Evolutionary conservation across 2,113 vertebrate species (phyloP).

Genomic region (Callopanchax toddi): DNA sequence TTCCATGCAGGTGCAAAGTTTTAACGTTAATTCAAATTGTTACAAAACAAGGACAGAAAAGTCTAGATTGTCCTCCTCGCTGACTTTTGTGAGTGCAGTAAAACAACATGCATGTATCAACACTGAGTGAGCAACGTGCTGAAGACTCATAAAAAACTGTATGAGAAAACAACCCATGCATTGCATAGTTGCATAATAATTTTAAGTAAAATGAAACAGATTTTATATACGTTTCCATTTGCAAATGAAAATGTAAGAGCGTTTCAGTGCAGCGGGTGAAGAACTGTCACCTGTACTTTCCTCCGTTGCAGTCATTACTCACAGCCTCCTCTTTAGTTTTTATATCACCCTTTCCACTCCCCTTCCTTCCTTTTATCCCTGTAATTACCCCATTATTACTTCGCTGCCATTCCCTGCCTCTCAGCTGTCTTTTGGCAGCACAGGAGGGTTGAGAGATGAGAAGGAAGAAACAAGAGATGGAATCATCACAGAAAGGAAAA

Average conservation of each 20-base stretch:
- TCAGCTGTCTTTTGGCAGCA: constrained; percentile 60
- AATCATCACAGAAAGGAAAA: constrained; percentile 44
- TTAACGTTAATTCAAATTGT: background rate
- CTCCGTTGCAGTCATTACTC: constrained; percentile 38
- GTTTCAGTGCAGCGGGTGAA: constrained; percentile 34
- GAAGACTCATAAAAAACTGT: background rate
- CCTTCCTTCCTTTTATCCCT: constrained; percentile 21
- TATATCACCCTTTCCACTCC: constrained; percentile 5
- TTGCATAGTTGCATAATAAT: background rate
- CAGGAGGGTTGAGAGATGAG: constrained; percentile 59
- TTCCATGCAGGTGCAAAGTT: background rate
- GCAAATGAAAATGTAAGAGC: constrained; percentile 2
- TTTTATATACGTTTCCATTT: constrained; percentile 14
- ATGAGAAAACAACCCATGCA: background rate
- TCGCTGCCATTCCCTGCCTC: constrained; percentile 50
- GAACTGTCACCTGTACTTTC: constrained; percentile 23
- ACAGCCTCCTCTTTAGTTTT: constrained; percentile 16
- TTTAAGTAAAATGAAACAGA: constrained; percentile 6
- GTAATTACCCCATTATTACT: constrained; percentile 59
- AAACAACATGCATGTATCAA: background rate
- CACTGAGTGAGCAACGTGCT: background rate
- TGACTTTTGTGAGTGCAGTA: constrained; percentile 1
- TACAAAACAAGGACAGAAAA: background rate
- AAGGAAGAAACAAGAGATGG: constrained; percentile 49
- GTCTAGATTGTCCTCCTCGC: background rate